Conservation (phyloP, 2,888 invertebrate species). For the Chrysopilus asiliformis region DNA sequence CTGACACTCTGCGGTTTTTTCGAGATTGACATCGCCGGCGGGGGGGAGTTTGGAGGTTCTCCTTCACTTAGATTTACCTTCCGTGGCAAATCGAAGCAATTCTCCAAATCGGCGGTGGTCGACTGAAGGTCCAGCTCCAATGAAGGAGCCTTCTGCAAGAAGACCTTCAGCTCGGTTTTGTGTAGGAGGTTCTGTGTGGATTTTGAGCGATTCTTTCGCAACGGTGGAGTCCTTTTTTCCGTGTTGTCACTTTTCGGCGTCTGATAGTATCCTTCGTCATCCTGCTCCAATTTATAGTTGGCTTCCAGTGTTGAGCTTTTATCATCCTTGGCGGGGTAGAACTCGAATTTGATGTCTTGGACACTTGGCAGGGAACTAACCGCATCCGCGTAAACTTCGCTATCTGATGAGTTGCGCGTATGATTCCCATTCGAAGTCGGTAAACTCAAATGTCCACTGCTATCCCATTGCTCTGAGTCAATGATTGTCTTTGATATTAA, state of each 20-base stretch:
- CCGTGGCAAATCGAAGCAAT: conserved; percentile 21
- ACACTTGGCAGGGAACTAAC: conserved; percentile 22
- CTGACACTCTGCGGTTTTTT: conserved; percentile 18
- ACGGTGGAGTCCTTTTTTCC: conserved; percentile 6
- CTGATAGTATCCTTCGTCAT: conserved; percentile 17
- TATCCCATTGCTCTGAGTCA: conserved; percentile 29
- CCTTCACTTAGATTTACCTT: conserved; percentile 21
- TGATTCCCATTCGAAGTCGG: conserved; percentile 8
- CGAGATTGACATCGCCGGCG: too few species aligned
- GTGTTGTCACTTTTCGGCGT: conserved; percentile 15
- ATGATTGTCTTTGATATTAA: conserved; percentile 33
- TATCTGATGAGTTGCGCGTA: conserved; percentile 26
- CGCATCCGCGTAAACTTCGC: conserved; percentile 31
- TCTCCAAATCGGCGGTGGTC: conserved; percentile 20
- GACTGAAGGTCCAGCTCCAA: conserved; percentile 22
- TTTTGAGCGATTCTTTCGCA: conserved; percentile 26
- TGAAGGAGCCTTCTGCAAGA: conserved; percentile 29
- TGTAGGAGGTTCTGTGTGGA: conserved; percentile 32
- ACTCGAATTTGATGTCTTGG: conserved; percentile 16
- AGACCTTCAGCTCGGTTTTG: conserved; percentile 28
- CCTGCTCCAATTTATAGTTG: conserved; percentile 4
- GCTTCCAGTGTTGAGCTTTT: conserved; percentile 1
- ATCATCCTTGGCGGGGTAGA: conserved; percentile 9
- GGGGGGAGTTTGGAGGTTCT: not conserved
- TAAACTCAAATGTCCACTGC: conserved; percentile 7